Evolutionary conservation across 2,888 invertebrate genomes (phyloP).

Genomic region (Biston betularia): DNA sequence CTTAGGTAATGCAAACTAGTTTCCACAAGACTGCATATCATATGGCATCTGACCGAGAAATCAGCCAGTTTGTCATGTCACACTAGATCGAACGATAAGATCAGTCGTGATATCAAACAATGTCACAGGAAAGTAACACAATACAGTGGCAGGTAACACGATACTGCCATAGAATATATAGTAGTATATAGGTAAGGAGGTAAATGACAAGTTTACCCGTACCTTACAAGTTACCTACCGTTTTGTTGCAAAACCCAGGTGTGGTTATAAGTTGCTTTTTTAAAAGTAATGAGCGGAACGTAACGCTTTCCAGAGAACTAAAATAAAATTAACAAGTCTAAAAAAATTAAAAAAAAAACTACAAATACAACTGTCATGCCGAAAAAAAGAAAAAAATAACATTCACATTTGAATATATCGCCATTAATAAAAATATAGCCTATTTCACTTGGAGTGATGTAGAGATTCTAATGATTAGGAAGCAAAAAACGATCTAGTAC

Average conservation of each 20-base stretch:
- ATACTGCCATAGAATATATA: conserved; percentile 33
- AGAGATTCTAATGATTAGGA: too few species aligned
- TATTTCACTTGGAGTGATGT: too few species aligned
- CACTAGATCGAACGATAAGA: conserved; percentile 14
- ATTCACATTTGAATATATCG: too few species aligned
- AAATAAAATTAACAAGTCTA: too few species aligned
- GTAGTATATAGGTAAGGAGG: conserved; percentile 23
- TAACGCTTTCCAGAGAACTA: too few species aligned
- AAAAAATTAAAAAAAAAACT: too few species aligned
- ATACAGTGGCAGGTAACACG: conserved; percentile 45
- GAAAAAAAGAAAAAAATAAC: too few species aligned
- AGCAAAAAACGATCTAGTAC: too few species aligned
- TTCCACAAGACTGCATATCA: not conserved
- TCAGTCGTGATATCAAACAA: conserved; percentile 15
- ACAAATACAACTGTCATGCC: too few species aligned
- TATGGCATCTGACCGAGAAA: conserved; percentile 15
- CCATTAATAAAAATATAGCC: too few species aligned
- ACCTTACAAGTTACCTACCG: conserved; percentile 11
- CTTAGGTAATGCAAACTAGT: conserved; percentile 5
- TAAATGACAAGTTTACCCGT: not conserved
- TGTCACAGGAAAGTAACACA: conserved; percentile 48
- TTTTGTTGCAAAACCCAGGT: not conserved
- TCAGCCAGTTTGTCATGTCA: conserved; percentile 4
- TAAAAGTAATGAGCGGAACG: too few species aligned
- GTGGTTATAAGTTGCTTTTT: not conserved